Percentiles rank a stretch among this genome's conserved stretches.
These are phyloP conservation scores for Pygoscelis adeliae DNA, from an alignment of 2,113 vertebrate species.

Conservation along the genomic window DNA sequence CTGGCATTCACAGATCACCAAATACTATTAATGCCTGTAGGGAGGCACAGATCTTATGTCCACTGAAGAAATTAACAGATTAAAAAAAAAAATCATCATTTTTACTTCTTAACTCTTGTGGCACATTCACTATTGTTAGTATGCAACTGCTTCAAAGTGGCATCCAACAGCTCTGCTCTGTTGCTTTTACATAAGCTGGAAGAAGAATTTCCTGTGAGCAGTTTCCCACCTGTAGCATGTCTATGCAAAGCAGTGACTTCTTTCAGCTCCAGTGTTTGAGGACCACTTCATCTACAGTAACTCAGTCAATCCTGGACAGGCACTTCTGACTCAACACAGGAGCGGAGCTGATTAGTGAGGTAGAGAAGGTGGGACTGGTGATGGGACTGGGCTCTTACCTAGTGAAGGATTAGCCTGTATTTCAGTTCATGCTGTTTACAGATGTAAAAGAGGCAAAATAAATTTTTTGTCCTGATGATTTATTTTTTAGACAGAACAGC, in stretches of 20 bases:
- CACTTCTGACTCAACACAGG: not conserved
- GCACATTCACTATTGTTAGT: not conserved
- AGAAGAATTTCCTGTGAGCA: not conserved
- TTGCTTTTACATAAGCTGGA: not conserved
- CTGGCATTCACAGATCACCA: not conserved
- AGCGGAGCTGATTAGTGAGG: not conserved
- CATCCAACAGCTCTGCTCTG: not conserved
- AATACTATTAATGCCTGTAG: not conserved
- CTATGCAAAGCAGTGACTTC: not conserved
- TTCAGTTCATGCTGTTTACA: not conserved
- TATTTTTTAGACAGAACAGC: not conserved
- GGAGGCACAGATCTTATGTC: not conserved
- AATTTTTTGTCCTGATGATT: not conserved
- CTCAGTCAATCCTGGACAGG: not conserved
- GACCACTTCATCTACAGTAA: accelerated
- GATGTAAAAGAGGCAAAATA: not conserved
- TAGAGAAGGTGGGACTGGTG: not conserved
- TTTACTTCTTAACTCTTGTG: not conserved
- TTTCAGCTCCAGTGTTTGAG: not conserved
- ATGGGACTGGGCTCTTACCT: not conserved
- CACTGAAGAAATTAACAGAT: not conserved
- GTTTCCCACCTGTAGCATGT: not conserved
- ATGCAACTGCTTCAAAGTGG: not conserved
- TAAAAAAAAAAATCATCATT: not conserved
- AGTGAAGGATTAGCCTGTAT: not conserved